Base-by-base conservation (phyloP, 2,888 invertebrate genomes). In the Volucella inanis region DNA sequence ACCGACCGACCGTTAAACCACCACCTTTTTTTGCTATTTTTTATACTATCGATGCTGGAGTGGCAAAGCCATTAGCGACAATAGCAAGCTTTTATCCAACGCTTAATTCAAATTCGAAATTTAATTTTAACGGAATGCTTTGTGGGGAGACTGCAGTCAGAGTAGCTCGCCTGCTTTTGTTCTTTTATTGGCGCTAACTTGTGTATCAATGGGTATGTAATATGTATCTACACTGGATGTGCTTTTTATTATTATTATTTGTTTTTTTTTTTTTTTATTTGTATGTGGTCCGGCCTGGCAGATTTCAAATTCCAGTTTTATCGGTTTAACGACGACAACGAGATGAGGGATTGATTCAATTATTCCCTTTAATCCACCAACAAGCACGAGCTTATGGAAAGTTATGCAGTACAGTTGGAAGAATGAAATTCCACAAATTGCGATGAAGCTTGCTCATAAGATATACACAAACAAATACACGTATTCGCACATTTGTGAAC, bases 71-170 rank as follows among this genome's bases (percentile, higher is more conserved):
- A 62, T 55, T 12, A 61, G 68, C 43, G 41, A 62, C 76, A 76
- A 52, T 43, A 71, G 59, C 59, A 61, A 71, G 57, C 31, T 15
- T 12, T 57, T 43, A 54, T 39, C 3, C 15, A 72, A 72, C 72
- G 38, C 77, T 83, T 55, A 55, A 74, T 68, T 82, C 57, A 41
- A 83, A 78, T 74, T 83, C 65, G 15, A 81, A 81, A 74, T 62
- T 74, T 38, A 61, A 59, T 74, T 62, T 83, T 41, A 57, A 83
- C 76, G 81, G 78, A 72, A 71, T 77, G 82, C 64, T 76, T 76
- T 76, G 65, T 65, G 38, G 54, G 1, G 15, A 10, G 14, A 52
- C 6, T 31, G 31, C 31, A 31, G 31, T 6, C 6, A 6, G 31
- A 31, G 31, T 31, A 31, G 31, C 6, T 31, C 65, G 50, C 43